Evolutionary conservation across 1,140 invertebrate genomes (phyloP).

Genomic region (Drosophila ogumai): DNA sequence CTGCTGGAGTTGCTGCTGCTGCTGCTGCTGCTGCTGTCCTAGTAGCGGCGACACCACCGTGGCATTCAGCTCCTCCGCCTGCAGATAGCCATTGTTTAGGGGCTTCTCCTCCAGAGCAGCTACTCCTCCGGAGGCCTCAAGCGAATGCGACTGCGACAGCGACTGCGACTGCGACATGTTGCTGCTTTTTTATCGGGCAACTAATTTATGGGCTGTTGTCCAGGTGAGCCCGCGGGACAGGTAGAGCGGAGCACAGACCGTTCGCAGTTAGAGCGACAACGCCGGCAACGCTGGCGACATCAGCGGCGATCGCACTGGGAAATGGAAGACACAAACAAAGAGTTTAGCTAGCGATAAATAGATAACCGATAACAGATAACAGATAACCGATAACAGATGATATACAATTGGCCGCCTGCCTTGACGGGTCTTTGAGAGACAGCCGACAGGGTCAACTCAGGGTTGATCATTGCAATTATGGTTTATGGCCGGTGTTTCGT

Average conservation of each 20-base stretch:
- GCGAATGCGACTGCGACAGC: constrained; percentile 17
- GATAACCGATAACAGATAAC: constrained; percentile 3
- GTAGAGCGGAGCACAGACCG: constrained; percentile 22
- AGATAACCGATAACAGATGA: neutral
- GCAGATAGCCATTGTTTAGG: constrained; percentile 76
- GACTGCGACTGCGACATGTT: constrained; percentile 14
- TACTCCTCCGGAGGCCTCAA: constrained; percentile 10
- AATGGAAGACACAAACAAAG: neutral
- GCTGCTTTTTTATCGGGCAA: constrained; percentile 12
- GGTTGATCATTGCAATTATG: neutral
- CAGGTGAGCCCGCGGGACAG: constrained; percentile 6
- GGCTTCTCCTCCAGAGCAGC: constrained; percentile 32
- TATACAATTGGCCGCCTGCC: constrained; percentile 11
- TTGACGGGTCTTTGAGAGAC: neutral
- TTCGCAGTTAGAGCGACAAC: constrained; percentile 44
- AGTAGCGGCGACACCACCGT: constrained; percentile 68
- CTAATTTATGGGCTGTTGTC: constrained; percentile 20
- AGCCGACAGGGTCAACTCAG: constrained; percentile 1
- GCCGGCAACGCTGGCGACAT: constrained; percentile 43
- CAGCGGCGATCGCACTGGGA: constrained; percentile 35
- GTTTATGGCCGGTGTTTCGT: neutral
- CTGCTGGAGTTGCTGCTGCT: constrained; percentile 19
- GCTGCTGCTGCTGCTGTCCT: constrained; percentile 31
- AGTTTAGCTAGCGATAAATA: constrained; percentile 1
- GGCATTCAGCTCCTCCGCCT: constrained; percentile 62